Conservation (phyloP, 2,797 vertebrate genomes). For the Anableps anableps region DNA sequence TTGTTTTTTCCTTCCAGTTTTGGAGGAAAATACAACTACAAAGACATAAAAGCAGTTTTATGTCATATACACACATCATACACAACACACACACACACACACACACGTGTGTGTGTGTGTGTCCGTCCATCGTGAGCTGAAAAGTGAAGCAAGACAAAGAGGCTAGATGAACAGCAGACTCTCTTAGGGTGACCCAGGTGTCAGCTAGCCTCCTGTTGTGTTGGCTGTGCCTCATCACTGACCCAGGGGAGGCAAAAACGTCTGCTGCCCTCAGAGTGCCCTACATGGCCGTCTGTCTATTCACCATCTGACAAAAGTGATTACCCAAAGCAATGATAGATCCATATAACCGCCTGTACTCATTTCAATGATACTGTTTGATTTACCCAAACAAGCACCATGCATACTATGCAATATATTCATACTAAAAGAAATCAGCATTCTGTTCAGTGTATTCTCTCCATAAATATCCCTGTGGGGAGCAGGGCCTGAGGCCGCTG, state of each 20-base stretch:
- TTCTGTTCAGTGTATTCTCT: conserved; percentile 28
- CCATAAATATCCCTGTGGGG: conserved; percentile 40
- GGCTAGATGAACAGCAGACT: conserved; percentile 52
- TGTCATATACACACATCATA: not conserved
- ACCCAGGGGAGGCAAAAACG: conserved; percentile 57
- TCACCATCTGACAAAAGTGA: conserved; percentile 57
- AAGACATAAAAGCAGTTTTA: not conserved
- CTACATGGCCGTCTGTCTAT: conserved; percentile 47
- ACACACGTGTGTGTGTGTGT: not conserved
- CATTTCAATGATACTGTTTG: conserved; percentile 20
- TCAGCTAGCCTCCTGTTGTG: conserved; percentile 48
- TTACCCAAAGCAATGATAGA: conserved; percentile 19
- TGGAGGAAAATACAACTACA: conserved; percentile 4
- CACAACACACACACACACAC: not conserved
- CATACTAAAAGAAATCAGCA: conserved; percentile 24
- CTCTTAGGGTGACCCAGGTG: conserved; percentile 56
- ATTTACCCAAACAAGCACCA: not conserved
- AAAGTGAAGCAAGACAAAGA: conserved; percentile 51
- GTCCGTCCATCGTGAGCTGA: not conserved
- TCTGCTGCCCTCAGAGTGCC: conserved; percentile 58
- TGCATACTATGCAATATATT: conserved; percentile 20
- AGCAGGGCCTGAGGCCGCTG: conserved; percentile 49
- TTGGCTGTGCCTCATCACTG: conserved; percentile 45
- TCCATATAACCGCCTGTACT: not conserved
- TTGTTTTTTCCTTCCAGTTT: not conserved